Percentiles rank a stretch among this genome's conserved stretches.
These are phyloP conservation scores for Anthopleura sola DNA, from an alignment of 64 coral and sea anemone species.

Conservation along the genomic window DNA sequence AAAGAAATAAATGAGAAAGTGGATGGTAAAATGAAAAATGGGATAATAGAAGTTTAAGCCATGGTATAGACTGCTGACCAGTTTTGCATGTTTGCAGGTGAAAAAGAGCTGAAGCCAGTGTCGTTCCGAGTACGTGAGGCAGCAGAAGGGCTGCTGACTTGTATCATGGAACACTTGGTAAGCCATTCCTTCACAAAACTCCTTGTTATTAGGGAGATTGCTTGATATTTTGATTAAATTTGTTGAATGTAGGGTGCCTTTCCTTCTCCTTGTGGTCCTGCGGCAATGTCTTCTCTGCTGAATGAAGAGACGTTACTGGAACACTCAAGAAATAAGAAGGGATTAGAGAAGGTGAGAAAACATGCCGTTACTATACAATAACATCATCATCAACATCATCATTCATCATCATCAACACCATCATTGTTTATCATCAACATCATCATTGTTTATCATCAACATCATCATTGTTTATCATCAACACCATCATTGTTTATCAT, in stretches of 20 bases:
- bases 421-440: not conserved
- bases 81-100: conserved; percentile 48
- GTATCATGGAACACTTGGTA: conserved; percentile 97
- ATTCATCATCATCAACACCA: too few species aligned
- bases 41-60: too few species aligned
- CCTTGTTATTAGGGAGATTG: not conserved
- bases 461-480: not conserved
- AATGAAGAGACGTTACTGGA: conserved; percentile 61
- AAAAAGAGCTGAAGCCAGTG: conserved; percentile 89
- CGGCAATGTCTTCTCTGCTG: conserved; percentile 68
- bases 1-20: not conserved
- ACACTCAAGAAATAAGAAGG: not conserved
- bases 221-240: not conserved
- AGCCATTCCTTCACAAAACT: not conserved
- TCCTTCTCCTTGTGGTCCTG: conserved; percentile 84
- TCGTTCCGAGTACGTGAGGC: conserved; percentile 86
- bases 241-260: conserved; percentile 66
- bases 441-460: not conserved
- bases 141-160: conserved; percentile 81
- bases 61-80: too few species aligned
- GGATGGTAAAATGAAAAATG: too few species aligned
- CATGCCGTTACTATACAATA: too few species aligned
- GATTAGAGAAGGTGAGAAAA: not conserved
- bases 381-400: not conserved
- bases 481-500: not conserved